Conservation (phyloP, 2,113 vertebrate species). For the Rhinolophus ferrumequinum region DNA sequence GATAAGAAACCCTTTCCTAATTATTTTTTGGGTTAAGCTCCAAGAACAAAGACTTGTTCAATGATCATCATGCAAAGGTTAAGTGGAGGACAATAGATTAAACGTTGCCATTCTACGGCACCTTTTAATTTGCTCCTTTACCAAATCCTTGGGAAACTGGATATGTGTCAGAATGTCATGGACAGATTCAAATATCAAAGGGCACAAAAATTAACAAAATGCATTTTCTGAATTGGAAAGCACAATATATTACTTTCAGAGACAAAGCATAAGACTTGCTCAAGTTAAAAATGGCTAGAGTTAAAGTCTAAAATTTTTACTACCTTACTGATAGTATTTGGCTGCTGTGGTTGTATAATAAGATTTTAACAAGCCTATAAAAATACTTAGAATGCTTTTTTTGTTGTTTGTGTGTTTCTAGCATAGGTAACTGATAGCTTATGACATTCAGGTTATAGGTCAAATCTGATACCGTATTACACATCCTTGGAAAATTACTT, state of each 20-base stretch:
- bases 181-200: conserved; percentile 31
- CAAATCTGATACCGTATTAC: conserved; percentile 80
- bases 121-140: conserved; percentile 16
- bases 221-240: conserved; percentile 19
- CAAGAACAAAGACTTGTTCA: background rate
- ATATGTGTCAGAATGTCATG: conserved; percentile 7
- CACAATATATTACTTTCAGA: background rate
- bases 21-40: background rate
- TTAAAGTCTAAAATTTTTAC: conserved; percentile 22
- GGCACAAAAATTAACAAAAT: conserved; percentile 28
- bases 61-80: background rate
- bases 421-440: conserved; percentile 17
- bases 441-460: conserved; percentile 61
- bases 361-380: conserved; percentile 33
- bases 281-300: background rate
- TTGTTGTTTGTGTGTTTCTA: background rate
- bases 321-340: background rate
- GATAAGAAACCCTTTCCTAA: background rate
- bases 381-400: background rate
- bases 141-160: background rate
- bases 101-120: background rate
- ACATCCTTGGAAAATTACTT: conserved; percentile 82
- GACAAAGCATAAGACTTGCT: background rate
- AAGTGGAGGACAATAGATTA: background rate
- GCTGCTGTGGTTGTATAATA: background rate